Percentiles rank a stretch among this genome's conserved stretches.
These are phyloP conservation scores for Trachemys scripta DNA, from an alignment of 2,113 vertebrate species.

Conservation along the genomic window DNA sequence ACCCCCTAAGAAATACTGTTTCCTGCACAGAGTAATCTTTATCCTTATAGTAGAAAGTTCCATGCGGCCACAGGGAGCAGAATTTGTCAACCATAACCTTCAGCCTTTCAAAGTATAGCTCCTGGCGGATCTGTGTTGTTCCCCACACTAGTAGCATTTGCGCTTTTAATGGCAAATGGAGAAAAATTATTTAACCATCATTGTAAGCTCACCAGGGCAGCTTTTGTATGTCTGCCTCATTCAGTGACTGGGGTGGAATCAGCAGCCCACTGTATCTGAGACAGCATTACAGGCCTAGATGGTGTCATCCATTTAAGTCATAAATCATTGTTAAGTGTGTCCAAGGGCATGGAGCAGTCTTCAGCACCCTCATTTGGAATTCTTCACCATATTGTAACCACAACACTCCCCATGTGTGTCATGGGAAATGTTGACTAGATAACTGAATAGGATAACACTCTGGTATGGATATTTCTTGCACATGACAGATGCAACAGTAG, in stretches of 20 bases:
- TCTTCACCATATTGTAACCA: background rate
- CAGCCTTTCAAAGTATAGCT: background rate
- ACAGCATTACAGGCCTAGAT: background rate
- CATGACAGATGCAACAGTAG: background rate
- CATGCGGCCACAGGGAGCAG: background rate
- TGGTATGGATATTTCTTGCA: background rate
- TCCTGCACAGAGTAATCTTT: background rate
- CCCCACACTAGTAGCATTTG: background rate
- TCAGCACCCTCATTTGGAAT: background rate
- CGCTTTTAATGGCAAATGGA: background rate
- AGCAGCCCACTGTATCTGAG: background rate
- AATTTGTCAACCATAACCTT: background rate
- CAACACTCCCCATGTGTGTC: background rate
- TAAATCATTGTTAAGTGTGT: background rate
- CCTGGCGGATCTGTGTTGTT: background rate
- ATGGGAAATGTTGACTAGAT: background rate
- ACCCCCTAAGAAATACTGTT: background rate
- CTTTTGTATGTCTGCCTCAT: background rate
- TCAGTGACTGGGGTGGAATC: background rate
- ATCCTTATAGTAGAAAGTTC: background rate
- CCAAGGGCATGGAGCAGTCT: background rate
- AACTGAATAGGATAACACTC: background rate
- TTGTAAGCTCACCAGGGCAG: background rate
- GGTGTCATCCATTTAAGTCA: background rate
- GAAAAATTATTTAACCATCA: background rate